Evolutionary conservation across 2,888 invertebrate genomes (phyloP), one percentile per base, ranked within the genome.

Genomic region (Gymnoscelis rufifasciata): DNA sequence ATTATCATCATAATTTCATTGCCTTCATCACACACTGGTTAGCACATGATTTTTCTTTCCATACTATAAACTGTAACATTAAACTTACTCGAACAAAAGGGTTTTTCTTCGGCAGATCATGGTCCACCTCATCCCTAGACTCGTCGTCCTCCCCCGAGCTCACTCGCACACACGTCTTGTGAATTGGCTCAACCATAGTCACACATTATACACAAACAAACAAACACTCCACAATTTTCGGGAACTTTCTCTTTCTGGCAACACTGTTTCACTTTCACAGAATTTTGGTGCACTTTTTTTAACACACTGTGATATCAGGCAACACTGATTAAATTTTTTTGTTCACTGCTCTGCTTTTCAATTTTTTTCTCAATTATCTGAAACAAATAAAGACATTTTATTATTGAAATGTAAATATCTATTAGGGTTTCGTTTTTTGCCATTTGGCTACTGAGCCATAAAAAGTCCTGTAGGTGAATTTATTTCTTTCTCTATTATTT

Each of bases 161-260:
- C 48, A 87, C 87, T 68, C 82, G 64, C 59, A 88, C 84, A 70
- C 83, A 83, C 67, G 87, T 88, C 66, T 82, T 86, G 57, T 88
- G 84, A 56, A 84, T 73, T 47, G 65, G 65, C 48, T 87, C 86
- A 86, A 68, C 83, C 87, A 88, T 88, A 83, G 64, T 81, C 83
- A 75, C 77, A 68, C 87, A 88, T 87, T 57, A 82, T 82, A 80
- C 74, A 71, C 68, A 51, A 48, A 29, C 41, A 26, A 6, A 26
- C 26, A 26, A 6, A 26, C 26, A 7, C 26, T 40, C 39, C 47
- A 30, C 42, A 26, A n/a, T 41, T 33, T 43, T 30, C 14, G 45
- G 35, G 35, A 38, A 37, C 11, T 36, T 39, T 27, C 30, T 10
- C 8, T 33, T 26, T 1, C 27, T 48, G 33, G 39, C 35, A 43